A percentile compares a stretch with the other conserved stretches of the same genome.
Conservation (phyloP, 2,888 invertebrate genomes). For the Flexamia atlantica region DNA sequence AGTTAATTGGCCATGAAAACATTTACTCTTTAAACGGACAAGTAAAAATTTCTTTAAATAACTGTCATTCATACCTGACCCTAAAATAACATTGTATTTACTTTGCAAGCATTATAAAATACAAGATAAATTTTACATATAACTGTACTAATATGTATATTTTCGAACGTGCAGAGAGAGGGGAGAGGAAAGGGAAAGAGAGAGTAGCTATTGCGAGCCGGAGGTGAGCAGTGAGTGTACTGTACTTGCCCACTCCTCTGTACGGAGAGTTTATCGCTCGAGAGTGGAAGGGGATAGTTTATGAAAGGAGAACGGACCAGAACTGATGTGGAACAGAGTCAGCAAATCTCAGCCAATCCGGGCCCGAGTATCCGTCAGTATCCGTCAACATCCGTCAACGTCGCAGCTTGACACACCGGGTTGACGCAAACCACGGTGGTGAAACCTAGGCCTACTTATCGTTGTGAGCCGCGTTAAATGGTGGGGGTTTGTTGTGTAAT, state of each 20-base stretch:
- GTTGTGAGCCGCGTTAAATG: no score
- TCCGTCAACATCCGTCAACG: neutral
- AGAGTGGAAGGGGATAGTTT: constrained; percentile 5
- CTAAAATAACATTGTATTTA: no score
- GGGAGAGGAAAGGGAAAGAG: neutral
- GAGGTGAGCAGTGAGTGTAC: neutral
- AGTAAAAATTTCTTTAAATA: no score
- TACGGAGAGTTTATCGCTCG: neutral
- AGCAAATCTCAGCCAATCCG: constrained; percentile 1
- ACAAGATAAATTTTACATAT: no score
- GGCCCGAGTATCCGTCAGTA: neutral
- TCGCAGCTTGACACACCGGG: neutral
- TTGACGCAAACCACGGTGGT: neutral
- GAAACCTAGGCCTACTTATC: neutral
- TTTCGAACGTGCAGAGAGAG: no score
- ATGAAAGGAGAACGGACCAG: neutral
- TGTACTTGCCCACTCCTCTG: neutral
- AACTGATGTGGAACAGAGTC: neutral
- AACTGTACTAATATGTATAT: no score
- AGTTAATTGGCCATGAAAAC: no score
- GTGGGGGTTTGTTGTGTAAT: no score
- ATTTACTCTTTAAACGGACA: no score
- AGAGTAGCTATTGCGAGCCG: neutral
- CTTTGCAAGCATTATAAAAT: no score
- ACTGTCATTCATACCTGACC: no score